A percentile compares a stretch with the other conserved stretches of the same genome.
Evolutionary conservation across 2,113 vertebrate genomes (phyloP).

Genomic region (Nyctibius bracteatus): DNA sequence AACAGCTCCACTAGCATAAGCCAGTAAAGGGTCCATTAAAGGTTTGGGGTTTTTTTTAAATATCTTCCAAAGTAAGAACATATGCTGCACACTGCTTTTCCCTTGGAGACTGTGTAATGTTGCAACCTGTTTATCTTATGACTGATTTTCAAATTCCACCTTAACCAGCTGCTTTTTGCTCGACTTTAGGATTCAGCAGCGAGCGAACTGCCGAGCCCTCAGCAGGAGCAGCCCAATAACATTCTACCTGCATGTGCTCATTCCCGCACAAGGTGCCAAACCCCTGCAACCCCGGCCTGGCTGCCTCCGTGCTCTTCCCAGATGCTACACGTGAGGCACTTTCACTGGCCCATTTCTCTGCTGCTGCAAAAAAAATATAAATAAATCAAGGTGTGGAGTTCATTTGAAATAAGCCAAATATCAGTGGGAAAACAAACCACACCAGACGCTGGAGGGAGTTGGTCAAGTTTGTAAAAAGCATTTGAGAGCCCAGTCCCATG

Average conservation of each 20-base stretch:
- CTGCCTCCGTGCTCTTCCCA: not conserved
- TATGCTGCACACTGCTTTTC: conserved; percentile 2
- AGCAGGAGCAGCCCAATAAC: not conserved
- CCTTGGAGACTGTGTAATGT: not conserved
- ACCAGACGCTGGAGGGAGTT: not conserved
- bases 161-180: conserved; percentile 51
- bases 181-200: not conserved
- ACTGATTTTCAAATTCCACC: conserved; percentile 55
- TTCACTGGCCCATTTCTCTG: not conserved
- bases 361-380: not conserved
- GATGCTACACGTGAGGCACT: not conserved
- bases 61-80: conserved; percentile 33
- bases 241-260: conserved; percentile 43
- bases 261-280: conserved; percentile 1
- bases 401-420: not conserved
- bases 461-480: not conserved
- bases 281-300: not conserved
- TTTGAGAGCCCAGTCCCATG: not conserved
- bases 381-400: not conserved
- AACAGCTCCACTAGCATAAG: conserved; percentile 35
- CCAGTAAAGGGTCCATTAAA: conserved; percentile 59
- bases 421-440: not conserved
- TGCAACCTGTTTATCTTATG: conserved; percentile 66
- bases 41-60: not conserved
- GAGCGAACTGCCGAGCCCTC: not conserved